Evolutionary conservation across 2,797 vertebrate species (phyloP).

Genomic region (Caiman crocodilus): DNA sequence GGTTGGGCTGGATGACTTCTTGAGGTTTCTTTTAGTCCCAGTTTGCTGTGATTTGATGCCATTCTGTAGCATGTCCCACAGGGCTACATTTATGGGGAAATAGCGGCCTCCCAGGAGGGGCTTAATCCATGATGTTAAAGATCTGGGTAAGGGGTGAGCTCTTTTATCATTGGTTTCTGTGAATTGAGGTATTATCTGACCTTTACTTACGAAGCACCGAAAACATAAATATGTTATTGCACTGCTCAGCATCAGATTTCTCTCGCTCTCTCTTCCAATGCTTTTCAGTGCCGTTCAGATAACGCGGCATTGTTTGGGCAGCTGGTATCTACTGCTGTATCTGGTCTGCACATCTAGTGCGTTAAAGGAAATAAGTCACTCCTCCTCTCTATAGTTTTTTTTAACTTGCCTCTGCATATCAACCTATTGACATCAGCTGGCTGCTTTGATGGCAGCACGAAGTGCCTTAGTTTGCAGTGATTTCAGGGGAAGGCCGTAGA

Average conservation of each 20-base stretch:
- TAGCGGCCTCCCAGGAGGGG: not conserved
- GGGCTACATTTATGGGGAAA: slow-evolving; percentile 51
- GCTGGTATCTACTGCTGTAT: slow-evolving; percentile 47
- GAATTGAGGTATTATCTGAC: not conserved
- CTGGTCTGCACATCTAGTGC: slow-evolving; percentile 53
- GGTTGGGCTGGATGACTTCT: not conserved
- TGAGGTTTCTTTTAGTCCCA: not conserved
- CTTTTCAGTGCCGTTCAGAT: slow-evolving; percentile 17
- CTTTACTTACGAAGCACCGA: not conserved
- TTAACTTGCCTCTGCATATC: not conserved
- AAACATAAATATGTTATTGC: not conserved
- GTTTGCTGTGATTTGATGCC: not conserved
- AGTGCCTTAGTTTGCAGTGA: fast-evolving
- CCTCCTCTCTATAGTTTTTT: not conserved
- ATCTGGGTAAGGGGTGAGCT: not conserved
- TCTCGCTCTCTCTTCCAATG: slow-evolving; percentile 5
- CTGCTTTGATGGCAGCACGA: not conserved
- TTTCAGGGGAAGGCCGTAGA: not conserved
- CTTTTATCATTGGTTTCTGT: slow-evolving; percentile 17
- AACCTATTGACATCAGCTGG: not conserved
- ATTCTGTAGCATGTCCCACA: not conserved
- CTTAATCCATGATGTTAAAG: fast-evolving
- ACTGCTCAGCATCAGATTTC: not conserved
- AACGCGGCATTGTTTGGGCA: slow-evolving; percentile 60
- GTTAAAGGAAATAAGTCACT: slow-evolving; percentile 45